Evolutionary conservation across 53 echinoderm and acorn worm species (phyloP).

Genomic region (Antedon mediterranea): DNA sequence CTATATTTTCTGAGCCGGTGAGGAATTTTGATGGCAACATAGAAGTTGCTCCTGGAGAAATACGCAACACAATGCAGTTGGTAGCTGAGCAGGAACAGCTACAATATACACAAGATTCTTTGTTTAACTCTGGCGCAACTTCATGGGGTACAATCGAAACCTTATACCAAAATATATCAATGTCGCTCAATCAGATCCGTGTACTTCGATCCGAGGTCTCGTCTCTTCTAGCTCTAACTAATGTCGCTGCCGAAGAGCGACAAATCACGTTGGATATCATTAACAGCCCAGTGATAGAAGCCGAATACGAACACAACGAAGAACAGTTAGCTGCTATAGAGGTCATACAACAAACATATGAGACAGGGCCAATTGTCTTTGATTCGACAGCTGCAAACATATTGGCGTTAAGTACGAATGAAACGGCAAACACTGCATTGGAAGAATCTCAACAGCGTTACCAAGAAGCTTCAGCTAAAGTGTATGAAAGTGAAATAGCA

Average conservation of each 20-base stretch:
- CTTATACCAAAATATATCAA: constrained; percentile 13
- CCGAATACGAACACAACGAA: constrained; percentile 23
- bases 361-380: constrained; percentile 7
- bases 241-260: constrained; percentile 14
- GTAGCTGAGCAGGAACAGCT: constrained; percentile 12
- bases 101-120: constrained; percentile 9
- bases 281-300: constrained; percentile 6
- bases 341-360: constrained; percentile 26
- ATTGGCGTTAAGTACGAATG: constrained; percentile 30
- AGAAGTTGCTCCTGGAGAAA: constrained; percentile 14
- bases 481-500: constrained; percentile 47
- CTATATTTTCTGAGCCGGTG: background rate
- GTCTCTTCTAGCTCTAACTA: constrained; percentile 6
- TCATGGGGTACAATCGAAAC: constrained; percentile 21
- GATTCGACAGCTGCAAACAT: constrained; percentile 15
- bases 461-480: constrained; percentile 17
- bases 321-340: constrained; percentile 24
- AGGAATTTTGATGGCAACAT: constrained; percentile 30
- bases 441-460: constrained; percentile 5
- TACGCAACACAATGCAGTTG: constrained; percentile 18
- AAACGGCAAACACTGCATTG: constrained; percentile 20
- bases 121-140: constrained; percentile 17
- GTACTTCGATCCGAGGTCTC: background rate
- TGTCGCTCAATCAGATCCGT: constrained; percentile 4
- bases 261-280: constrained; percentile 7